Evolutionary conservation across 1,140 invertebrate genomes (phyloP), one percentile per base, ranked within the genome.

Genomic region (Aphaenogaster floridana): DNA sequence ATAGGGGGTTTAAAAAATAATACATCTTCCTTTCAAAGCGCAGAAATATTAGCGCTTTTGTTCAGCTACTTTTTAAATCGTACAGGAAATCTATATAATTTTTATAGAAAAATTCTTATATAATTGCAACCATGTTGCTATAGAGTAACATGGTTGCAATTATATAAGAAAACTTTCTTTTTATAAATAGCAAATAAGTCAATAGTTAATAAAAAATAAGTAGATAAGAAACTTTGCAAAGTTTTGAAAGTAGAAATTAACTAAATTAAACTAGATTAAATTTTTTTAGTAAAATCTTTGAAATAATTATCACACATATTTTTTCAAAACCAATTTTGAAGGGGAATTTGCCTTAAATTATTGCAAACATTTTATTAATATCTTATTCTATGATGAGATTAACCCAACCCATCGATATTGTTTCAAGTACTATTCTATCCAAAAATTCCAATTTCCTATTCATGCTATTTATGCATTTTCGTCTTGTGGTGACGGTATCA

Each of bases 401-500:
- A 86, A 87, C 74, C 90, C 80, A 89, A 89, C 76, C 85, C 90
- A 90, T 91, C 89, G 2, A 61, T 69, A 86, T 86, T 85, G 36
- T 86, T 71, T 88, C 50, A 86, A 77, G 48, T 77, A 76, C 71
- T 1, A 89, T 5, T 54, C 42, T 71, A 72, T 86, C 87, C 77
- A 87, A 80, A 68, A 85, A 83, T 66, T 83, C 72, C 80, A 57
- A 74, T 52, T 80, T 88, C 59, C 80, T 76, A 42, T 90, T 89
- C 83, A 86, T 64, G 78, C 63, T 80, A 80, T 90, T 54, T 90
- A 81, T 89, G 87, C 89, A 92, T 93, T 91, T 90, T 92, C 89
- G 78, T 91, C 86, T 89, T 90, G 89, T 93, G 93, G 93, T 94
- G 93, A 93, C 89, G 93, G 93, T 92, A 88, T 92, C 89, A 89